These are phyloP conservation scores for Teleogryllus occipitalis DNA, from an alignment of 1,140 invertebrate species.

Conservation along the genomic window DNA sequence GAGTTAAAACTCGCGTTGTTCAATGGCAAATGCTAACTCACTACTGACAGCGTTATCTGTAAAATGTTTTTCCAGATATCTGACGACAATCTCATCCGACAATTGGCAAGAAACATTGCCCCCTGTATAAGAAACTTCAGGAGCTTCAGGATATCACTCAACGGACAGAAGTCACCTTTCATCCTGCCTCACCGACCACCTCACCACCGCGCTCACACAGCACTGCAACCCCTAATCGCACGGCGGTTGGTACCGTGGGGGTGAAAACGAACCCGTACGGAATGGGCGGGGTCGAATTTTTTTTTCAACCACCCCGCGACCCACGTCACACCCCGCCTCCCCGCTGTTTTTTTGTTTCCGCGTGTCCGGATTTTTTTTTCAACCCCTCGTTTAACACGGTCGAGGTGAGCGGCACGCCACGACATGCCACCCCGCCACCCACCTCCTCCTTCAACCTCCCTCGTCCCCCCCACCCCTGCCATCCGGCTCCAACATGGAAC, in stretches of 20 bases:
- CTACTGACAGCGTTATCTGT: too few relatives aligned
- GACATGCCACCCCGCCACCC: not conserved
- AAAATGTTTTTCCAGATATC: too few relatives aligned
- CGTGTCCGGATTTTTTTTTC: not conserved
- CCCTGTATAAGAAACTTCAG: too few relatives aligned
- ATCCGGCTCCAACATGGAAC: not conserved
- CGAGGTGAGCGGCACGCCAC: not conserved
- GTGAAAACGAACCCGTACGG: not conserved
- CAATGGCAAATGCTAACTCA: too few relatives aligned
- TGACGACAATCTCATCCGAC: too few relatives aligned
- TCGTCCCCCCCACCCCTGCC: not conserved
- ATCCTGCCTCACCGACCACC: too few relatives aligned
- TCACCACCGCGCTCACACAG: too few relatives aligned
- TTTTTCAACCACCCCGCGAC: not conserved
- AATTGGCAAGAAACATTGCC: too few relatives aligned
- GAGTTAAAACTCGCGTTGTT: too few relatives aligned
- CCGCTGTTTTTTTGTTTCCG: not conserved
- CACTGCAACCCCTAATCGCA: too few relatives aligned
- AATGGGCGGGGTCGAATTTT: not conserved
- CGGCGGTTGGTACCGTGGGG: not conserved
- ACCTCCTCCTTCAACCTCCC: not conserved
- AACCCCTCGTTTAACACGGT: not conserved
- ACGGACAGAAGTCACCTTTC: too few relatives aligned
- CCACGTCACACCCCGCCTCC: not conserved
- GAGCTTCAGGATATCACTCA: too few relatives aligned